phyloP scores from a whole-genome alignment of 2,888 invertebrate species.

The Agrotis segetum region DNA sequence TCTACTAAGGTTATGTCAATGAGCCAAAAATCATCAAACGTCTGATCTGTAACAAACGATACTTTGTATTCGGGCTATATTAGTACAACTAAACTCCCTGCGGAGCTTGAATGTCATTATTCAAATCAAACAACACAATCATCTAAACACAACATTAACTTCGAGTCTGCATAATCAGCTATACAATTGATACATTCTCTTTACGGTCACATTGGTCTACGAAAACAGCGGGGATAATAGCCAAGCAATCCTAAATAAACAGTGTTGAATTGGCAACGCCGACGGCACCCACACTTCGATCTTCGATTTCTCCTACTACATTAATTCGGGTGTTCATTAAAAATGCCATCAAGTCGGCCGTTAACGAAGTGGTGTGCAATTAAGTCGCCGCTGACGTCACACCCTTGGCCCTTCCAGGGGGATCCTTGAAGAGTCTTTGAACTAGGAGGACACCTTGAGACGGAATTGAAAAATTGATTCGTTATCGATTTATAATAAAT shows the following conservation, averaged over 20 bases:
- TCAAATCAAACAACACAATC: slow-evolving; percentile 26
- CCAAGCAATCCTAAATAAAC: slow-evolving; percentile 88
- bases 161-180: slow-evolving; percentile 29
- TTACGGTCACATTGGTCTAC: slow-evolving; percentile 63
- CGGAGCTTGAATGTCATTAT: slow-evolving; percentile 35
- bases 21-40: not conserved
- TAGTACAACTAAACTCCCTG: not conserved
- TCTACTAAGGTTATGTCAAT: not conserved
- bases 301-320: slow-evolving; percentile 90
- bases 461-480: slow-evolving; percentile 86
- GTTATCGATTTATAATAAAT: slow-evolving; percentile 75
- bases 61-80: not conserved
- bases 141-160: slow-evolving; percentile 38
- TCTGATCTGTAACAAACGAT: too few relatives aligned
- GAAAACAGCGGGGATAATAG: slow-evolving; percentile 71
- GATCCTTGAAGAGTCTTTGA: slow-evolving; percentile 79
- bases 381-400: slow-evolving; percentile 90
- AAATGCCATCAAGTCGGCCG: slow-evolving; percentile 90
- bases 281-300: slow-evolving; percentile 84
- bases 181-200: slow-evolving; percentile 49
- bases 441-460: slow-evolving; percentile 83
- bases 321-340: slow-evolving; percentile 91
- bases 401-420: slow-evolving; percentile 73
- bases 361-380: slow-evolving; percentile 91
- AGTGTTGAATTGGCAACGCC: slow-evolving; percentile 74